Conservation (phyloP, 2,113 vertebrate genomes). For the Semnornis frantzii region DNA sequence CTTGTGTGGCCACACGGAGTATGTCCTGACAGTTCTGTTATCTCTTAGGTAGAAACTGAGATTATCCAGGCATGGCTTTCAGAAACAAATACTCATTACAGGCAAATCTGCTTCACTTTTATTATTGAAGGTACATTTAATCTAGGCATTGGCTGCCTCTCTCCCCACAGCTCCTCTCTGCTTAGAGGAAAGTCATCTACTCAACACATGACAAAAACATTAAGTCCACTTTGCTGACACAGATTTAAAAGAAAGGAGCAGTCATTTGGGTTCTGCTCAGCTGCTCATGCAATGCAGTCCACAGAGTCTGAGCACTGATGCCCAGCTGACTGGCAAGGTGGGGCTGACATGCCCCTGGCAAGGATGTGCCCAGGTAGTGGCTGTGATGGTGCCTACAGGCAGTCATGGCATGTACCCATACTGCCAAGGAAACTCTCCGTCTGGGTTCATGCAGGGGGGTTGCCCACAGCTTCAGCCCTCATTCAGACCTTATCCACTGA, state of each 20-base stretch:
- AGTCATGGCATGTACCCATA: background rate
- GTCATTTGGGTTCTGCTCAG: background rate
- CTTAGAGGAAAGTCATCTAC: constrained; percentile 1
- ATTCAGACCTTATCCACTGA: background rate
- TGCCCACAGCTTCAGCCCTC: background rate
- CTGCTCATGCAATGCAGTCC: accelerated
- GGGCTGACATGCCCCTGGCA: background rate
- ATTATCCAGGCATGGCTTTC: constrained; percentile 47
- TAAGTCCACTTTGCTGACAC: background rate
- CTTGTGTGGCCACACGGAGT: constrained; percentile 21
- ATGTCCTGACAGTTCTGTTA: constrained; percentile 51
- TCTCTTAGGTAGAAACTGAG: constrained; percentile 54
- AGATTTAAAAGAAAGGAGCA: background rate
- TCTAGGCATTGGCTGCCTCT: constrained; percentile 22
- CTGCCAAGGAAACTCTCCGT: background rate
- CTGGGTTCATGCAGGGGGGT: background rate
- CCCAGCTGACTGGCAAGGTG: accelerated
- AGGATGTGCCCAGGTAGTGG: background rate
- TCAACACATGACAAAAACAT: constrained; percentile 12
- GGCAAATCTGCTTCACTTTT: background rate
- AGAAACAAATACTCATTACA: constrained; percentile 13
- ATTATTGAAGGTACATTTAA: constrained; percentile 11
- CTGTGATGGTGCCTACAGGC: accelerated
- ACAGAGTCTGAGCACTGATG: background rate
- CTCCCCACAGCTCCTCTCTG: constrained; percentile 14